Conservation (phyloP, 2,888 invertebrate species). For the Drosophila testacea region DNA sequence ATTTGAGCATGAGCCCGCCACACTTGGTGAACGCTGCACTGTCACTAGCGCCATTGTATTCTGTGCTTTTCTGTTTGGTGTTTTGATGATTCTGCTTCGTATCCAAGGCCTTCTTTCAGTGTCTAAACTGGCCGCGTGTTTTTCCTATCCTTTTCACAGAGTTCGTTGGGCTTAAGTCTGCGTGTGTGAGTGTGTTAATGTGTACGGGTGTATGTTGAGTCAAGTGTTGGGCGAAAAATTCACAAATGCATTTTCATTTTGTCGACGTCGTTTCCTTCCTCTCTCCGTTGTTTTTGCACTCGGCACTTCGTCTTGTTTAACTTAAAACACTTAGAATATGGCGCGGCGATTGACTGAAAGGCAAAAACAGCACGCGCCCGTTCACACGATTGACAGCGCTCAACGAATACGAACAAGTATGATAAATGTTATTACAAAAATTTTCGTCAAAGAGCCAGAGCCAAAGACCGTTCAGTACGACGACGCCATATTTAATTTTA, state of each 20-base stretch:
- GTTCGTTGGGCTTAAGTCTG: conserved; percentile 50
- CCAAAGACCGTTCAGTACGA: conserved; percentile 67
- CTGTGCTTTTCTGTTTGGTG: conserved; percentile 38
- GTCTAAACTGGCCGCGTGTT: conserved; percentile 50
- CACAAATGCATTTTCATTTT: conserved; percentile 76
- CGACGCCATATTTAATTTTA: conserved; percentile 83
- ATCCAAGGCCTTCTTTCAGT: conserved; percentile 53
- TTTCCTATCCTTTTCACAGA: conserved; percentile 49
- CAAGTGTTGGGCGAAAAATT: conserved; percentile 65
- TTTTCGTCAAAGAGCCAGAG: conserved; percentile 65
- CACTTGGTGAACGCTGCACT: conserved; percentile 90
- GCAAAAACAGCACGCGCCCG: conserved; percentile 39
- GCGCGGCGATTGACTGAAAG: conserved; percentile 36
- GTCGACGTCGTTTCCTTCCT: conserved; percentile 68
- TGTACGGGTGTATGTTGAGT: conserved; percentile 47
- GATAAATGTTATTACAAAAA: conserved; percentile 73
- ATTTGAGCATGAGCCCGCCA: conserved; percentile 87
- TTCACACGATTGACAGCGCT: conserved; percentile 50
- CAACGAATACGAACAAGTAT: conserved; percentile 64
- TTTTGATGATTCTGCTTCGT: conserved; percentile 40
- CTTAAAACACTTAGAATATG: conserved; percentile 54
- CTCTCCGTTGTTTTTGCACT: conserved; percentile 66
- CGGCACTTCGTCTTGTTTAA: conserved; percentile 58
- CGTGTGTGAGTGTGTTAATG: conserved; percentile 18
- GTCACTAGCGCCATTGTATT: conserved; percentile 89